Evolutionary conservation across 2,888 invertebrate genomes (phyloP), one percentile per base, ranked within the genome.

Genomic region (Ormyrus nitidulus): DNA sequence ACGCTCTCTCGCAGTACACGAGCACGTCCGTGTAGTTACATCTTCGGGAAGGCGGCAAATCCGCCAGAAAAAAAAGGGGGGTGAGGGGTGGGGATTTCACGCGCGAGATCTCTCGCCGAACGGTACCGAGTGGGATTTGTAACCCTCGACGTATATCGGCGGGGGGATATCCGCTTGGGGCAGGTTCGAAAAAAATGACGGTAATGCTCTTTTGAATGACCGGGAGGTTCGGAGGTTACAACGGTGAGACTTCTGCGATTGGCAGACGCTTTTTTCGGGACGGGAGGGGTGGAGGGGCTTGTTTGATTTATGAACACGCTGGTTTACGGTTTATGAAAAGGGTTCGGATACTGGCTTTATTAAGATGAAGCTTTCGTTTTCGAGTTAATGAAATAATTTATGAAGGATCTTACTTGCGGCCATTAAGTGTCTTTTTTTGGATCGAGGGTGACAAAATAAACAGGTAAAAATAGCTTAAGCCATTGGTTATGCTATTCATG

Each of bases 121-220:
- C 49, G 62, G 49, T 62, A 72, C 54, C 46, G 34, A 11, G 62
- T n/a, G n/a, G 54, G 44, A 72, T 72, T 72, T 62, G 62, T 62
- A 49, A 13, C 13, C 44, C 13, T 65, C 66, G 10, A 59, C 58
- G 34, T 59, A 59, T 71, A 71, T 71, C 58, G 49, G 19, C 19
- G 9, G 13, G 4, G 65, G 6, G n/a, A 70, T 6, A 19, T 5
- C 1, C 7, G 59, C 13, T 46, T 10, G 49, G 48, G 56, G 13
- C 54, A 64, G 59, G 49, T 61, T 61, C 49, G 46, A 49, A 19
- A 34, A 3, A 5, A 1, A 51, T 9, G 1, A 34, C 34, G 71
- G 51, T 76, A 71, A 80, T 80, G 72, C 56, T 61, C 72, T 68
- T 76, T 72, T 80, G 76, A 76, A 80, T 72, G 80, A 71, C 65